Evolutionary conservation across 37 sponge, comb jelly and placozoan genomes (phyloP).

Genomic region (Chondrilla cf. caribensis): DNA sequence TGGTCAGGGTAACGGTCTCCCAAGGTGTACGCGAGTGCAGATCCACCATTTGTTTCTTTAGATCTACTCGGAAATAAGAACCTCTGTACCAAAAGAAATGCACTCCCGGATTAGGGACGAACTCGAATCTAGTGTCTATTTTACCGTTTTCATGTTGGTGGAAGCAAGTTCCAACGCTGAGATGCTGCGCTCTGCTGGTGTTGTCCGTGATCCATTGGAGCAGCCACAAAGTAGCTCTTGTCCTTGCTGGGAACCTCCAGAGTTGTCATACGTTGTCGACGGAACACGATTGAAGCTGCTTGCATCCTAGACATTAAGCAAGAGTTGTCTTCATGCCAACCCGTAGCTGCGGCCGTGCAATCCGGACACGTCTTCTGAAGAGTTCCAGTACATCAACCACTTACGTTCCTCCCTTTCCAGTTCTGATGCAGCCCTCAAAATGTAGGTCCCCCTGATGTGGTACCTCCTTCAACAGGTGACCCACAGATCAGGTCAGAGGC

Average conservation of each 20-base stretch:
- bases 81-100: background rate
- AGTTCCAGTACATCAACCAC: background rate
- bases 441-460: background rate
- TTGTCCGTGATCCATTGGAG: constrained; percentile 85
- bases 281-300: constrained; percentile 41
- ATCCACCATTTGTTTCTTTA: constrained; percentile 62
- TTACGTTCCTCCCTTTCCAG: background rate
- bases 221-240: constrained; percentile 85
- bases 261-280: constrained; percentile 67
- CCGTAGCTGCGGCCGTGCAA: no score
- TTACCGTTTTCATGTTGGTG: constrained; percentile 82
- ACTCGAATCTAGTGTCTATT: constrained; percentile 72
- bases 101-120: constrained; percentile 73
- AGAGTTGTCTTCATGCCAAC: no score
- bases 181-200: constrained; percentile 68
- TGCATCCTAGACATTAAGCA: no score
- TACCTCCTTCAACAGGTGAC: background rate
- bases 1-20: constrained; percentile 74
- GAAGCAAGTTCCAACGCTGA: constrained; percentile 78
- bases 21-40: constrained; percentile 60
- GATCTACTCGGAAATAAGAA: constrained; percentile 59
- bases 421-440: background rate
- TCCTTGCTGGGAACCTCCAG: constrained; percentile 82
- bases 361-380: background rate
- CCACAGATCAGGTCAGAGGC: background rate